Base-by-base conservation (phyloP, 2,797 vertebrate genomes). In the Spinibarbus caldwelli region DNA sequence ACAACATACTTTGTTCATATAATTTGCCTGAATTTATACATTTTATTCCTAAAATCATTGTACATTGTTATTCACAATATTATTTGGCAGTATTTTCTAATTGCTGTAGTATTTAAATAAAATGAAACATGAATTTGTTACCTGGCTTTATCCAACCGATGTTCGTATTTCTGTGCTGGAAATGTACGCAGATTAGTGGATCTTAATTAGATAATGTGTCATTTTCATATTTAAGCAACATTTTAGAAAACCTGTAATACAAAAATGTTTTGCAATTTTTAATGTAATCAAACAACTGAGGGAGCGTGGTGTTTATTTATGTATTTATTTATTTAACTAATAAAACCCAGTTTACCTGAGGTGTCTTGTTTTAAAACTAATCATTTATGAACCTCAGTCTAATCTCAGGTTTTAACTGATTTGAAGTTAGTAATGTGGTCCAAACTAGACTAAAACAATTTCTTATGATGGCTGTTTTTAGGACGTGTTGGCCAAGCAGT, bases 401-500 rank as follows among this genome's bases (percentile, higher is more conserved):
- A 47, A 52, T 14, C 21, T 36, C 8, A 2, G 26, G 10, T 12
- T 52, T 52, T 75, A 52, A 29, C 57, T 62, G n/a, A 45, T 49
- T 34, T 49, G 17, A n/a, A 29, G 23, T 47, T 67, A 67, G 19
- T 47, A 49, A 68, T 31, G 31, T 70, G 34, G n/a, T 59, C 5
- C 19, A 47, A 57, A 41, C 26, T 36, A 66, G 4, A 34, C 43
- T 49, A 4, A 75, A 31, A 41, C 5, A 0, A 12, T 47, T 26
- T 81, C 19, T 47, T 29, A 36, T 36, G 23, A 26, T 43, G 29
- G 41, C 12, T 67, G 43, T 41, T 79, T 70, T 84, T 91, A 96
- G 96, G 96, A 76, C 95, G 96, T 83, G 93, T 96, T 88, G 96
- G 96, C 80, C 96, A 96, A 92, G 96, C 96, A 57, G 96, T 96